Evolutionary conservation across 2,888 invertebrate genomes (phyloP), one percentile per base, ranked within the genome.

Genomic region (Phanerotoma sp.): DNA sequence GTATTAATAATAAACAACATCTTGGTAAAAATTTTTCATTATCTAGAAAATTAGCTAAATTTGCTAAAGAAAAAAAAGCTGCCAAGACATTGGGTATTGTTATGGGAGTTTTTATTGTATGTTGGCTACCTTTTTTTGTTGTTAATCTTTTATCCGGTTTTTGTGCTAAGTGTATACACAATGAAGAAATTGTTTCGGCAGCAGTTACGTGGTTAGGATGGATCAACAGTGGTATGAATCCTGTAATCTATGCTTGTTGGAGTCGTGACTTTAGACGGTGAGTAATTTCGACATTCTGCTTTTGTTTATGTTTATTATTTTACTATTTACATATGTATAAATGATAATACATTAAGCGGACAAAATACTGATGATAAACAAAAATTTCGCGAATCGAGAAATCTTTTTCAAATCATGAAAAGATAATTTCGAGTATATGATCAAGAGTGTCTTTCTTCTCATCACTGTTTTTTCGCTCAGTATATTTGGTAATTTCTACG

Each of bases 201-300:
- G 86, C 94, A 56, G 93, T 94, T 57, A 93, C 93, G 63, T 95
- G 95, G 95, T 83, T 94, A 37, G 95, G 95, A 49, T 95, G 94
- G 94, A 91, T 94, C 77, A 95, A 95, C 79, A 93, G 93, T 42
- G 91, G 93, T 58, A 95, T 95, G 94, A 95, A 95, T 81, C 96
- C 96, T 0, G 93, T 96, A 64, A 97, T 97, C 73, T 97, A 97
- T 78, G 96, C 96, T n/a, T 94, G 95, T 75, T 96, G 96, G 90
- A 96, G 95, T 81, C 84, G 93, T 71, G 97, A 97, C 79, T 97
- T 97, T 77, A 83, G 93, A 80, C 89, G 93, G 93, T 93, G 75
- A 82, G 83, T 75, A 28, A 21, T 25, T 18, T 18, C 18, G 18
- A 30, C 4, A 10, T 13, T 35, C 9, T 18, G 33, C 10, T 28